Percentiles rank a stretch among this genome's conserved stretches.
phyloP scores from a whole-genome alignment of 2,113 vertebrate genomes.

The Megaceryle torquata region DNA sequence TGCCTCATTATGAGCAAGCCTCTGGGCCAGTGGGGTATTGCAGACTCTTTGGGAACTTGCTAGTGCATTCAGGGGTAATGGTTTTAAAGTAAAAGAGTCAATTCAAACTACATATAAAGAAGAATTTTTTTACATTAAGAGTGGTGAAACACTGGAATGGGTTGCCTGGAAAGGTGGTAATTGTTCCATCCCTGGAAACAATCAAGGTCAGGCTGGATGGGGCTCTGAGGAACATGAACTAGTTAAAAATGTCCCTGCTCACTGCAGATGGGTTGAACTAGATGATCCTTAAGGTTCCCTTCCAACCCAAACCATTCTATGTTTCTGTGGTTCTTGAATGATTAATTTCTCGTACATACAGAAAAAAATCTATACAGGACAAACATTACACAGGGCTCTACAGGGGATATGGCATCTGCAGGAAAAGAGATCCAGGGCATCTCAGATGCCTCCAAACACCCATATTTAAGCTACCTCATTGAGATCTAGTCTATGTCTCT shows the following conservation, averaged over 20 bases:
- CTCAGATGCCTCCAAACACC: not conserved
- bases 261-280: not conserved
- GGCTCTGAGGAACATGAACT: not conserved
- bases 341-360: not conserved
- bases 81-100: not conserved
- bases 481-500: not conserved
- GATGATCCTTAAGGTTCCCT: not conserved
- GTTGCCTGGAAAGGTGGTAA: not conserved
- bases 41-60: not conserved
- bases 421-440: not conserved
- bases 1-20: not conserved
- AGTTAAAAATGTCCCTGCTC: not conserved
- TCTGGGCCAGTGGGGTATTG: not conserved
- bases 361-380: not conserved
- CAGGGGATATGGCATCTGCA: not conserved
- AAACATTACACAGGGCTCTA: not conserved
- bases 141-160: not conserved
- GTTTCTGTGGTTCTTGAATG: not conserved
- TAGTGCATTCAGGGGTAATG: not conserved
- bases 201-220: not conserved
- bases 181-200: not conserved
- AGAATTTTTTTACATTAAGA: not conserved
- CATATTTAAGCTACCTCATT: not conserved
- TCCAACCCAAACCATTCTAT: not conserved
- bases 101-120: not conserved